Conservation (phyloP, 2,113 vertebrate genomes). For the Elephantulus edwardii region DNA sequence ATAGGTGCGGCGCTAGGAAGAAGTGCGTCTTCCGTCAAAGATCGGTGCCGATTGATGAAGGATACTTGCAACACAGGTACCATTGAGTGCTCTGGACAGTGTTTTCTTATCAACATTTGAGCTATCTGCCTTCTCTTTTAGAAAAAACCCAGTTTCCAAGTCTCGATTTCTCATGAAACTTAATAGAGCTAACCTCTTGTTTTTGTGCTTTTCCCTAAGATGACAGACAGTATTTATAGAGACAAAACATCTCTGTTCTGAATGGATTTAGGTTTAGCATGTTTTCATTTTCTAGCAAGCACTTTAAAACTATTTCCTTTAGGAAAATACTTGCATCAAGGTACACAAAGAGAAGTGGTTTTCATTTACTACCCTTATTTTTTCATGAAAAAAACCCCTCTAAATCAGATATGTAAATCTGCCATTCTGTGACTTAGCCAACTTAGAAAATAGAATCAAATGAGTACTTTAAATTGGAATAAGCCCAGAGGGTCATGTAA, state of each 20-base stretch:
- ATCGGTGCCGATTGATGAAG: slow-evolving; percentile 98
- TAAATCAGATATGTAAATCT: too few species aligned
- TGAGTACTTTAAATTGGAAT: background rate
- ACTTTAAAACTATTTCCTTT: background rate
- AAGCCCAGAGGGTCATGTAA: background rate
- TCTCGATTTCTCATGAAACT: background rate
- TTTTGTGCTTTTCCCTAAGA: slow-evolving; percentile 37
- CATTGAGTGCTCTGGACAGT: background rate
- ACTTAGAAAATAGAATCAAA: background rate
- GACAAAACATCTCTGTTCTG: background rate
- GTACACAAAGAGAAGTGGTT: slow-evolving; percentile 6
- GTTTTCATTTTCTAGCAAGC: background rate
- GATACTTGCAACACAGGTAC: slow-evolving; percentile 99
- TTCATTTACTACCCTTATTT: too few species aligned
- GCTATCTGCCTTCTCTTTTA: background rate
- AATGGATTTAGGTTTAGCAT: background rate
- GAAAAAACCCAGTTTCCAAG: background rate
- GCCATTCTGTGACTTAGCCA: background rate
- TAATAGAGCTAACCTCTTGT: background rate
- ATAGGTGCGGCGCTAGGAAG: slow-evolving; percentile 97
- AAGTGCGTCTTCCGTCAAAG: slow-evolving; percentile 98
- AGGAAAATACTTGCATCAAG: background rate
- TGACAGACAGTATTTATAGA: background rate
- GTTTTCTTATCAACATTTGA: background rate
- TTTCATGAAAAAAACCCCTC: too few species aligned